phyloP scores from a whole-genome alignment of 2,113 vertebrate genomes.

The Egretta garzetta region DNA sequence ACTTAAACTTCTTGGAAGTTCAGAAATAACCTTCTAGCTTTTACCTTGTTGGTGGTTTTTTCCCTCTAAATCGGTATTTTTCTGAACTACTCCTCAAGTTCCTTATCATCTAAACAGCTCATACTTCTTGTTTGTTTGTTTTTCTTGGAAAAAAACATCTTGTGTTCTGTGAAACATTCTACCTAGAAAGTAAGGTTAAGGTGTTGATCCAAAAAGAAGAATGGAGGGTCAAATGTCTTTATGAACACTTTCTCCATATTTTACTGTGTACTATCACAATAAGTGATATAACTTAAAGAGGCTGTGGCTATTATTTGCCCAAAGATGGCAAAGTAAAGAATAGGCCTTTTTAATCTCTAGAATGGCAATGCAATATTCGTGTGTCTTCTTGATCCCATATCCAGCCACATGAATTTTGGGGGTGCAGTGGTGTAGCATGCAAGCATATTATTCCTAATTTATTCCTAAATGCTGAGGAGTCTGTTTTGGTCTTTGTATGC shows the following conservation, averaged over 20 bases:
- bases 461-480: not conserved
- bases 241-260: not conserved
- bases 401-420: not conserved
- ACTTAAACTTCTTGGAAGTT: not conserved
- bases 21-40: not conserved
- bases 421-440: not conserved
- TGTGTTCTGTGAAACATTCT: not conserved
- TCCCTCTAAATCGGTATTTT: not conserved
- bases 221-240: not conserved
- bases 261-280: not conserved
- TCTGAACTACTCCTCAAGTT: not conserved
- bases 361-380: not conserved
- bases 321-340: not conserved
- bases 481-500: slow-evolving; percentile 12
- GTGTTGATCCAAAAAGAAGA: not conserved
- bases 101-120: not conserved
- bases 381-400: not conserved
- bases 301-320: not conserved
- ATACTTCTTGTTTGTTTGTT: not conserved
- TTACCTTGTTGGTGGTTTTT: not conserved
- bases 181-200: not conserved
- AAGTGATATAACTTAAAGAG: not conserved
- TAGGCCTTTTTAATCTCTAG: not conserved
- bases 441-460: not conserved
- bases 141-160: not conserved